phyloP scores from a whole-genome alignment of 2,888 invertebrate species.

The Neelides folsomi region DNA sequence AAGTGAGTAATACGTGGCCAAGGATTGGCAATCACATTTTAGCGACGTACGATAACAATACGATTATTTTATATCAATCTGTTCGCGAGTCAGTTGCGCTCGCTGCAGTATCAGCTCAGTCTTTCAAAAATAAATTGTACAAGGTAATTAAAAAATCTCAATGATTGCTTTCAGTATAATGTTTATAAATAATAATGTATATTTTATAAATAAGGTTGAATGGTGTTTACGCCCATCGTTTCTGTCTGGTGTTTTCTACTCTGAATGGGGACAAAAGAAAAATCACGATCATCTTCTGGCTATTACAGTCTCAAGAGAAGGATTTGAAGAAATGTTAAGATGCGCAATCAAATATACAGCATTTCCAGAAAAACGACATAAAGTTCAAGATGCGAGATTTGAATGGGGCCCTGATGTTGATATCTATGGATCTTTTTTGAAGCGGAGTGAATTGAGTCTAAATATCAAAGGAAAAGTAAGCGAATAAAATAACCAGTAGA shows the following conservation, averaged over 20 bases:
- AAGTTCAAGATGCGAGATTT: conserved; percentile 13
- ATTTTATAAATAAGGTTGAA: no score
- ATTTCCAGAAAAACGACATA: neutral
- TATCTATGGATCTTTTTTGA: conserved; percentile 7
- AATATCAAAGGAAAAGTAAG: no score
- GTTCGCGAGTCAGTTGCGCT: conserved; percentile 15
- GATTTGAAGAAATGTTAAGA: conserved; percentile 18
- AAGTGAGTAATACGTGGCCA: conserved; percentile 14
- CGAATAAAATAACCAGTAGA: no score
- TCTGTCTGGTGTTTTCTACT: neutral
- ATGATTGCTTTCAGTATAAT: no score
- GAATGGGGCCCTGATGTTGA: conserved; percentile 29
- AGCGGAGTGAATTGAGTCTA: no score
- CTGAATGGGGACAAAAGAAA: conserved; percentile 17
- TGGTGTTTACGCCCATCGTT: no score
- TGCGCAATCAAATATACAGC: neutral
- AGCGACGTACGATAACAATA: conserved; percentile 6
- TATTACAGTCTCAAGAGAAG: conserved; percentile 11
- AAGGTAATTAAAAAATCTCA: no score
- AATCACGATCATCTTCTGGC: conserved; percentile 23
- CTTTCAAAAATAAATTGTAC: conserved; percentile 15
- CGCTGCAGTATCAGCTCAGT: conserved; percentile 12
- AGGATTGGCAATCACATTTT: conserved; percentile 17
- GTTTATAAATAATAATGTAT: no score
- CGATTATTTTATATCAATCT: conserved; percentile 19